Percentiles rank a stretch among this genome's conserved stretches.
These are phyloP conservation scores for Acanthosoma haemorrhoidale DNA, from an alignment of 2,888 invertebrate genomes.

Conservation along the genomic window DNA sequence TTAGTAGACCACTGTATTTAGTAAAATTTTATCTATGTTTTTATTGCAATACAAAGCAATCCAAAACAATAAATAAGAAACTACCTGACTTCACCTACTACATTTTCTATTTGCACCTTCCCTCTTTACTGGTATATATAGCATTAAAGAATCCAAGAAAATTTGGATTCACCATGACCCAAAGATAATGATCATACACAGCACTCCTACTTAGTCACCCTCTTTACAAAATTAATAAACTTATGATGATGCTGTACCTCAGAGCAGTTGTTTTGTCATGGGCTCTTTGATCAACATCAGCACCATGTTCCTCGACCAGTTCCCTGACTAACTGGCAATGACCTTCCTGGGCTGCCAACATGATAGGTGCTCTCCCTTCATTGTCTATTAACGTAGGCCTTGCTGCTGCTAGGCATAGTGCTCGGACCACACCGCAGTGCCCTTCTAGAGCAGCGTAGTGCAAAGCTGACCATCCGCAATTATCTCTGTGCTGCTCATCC, in stretches of 20 bases:
- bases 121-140: too few relatives aligned
- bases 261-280: slow-evolving; percentile 87
- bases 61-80: too few relatives aligned
- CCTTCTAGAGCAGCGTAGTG: slow-evolving; percentile 95
- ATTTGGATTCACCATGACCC: too few relatives aligned
- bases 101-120: too few relatives aligned
- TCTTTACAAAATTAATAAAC: neutral
- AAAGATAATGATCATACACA: too few relatives aligned
- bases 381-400: slow-evolving; percentile 85
- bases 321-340: slow-evolving; percentile 64
- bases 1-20: too few relatives aligned
- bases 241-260: slow-evolving; percentile 49
- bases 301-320: slow-evolving; percentile 66
- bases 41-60: too few relatives aligned
- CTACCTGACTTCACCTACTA: too few relatives aligned
- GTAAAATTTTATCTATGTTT: too few relatives aligned
- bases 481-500: slow-evolving; percentile 83
- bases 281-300: slow-evolving; percentile 76
- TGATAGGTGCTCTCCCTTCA: slow-evolving; percentile 80
- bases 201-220: too few relatives aligned
- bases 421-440: slow-evolving; percentile 75
- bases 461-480: slow-evolving; percentile 94
- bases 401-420: slow-evolving; percentile 78
- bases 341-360: slow-evolving; percentile 85
- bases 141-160: too few relatives aligned